These are phyloP conservation scores for Antheraea mylitta DNA, from an alignment of 1,140 invertebrate species.

Conservation along the genomic window DNA sequence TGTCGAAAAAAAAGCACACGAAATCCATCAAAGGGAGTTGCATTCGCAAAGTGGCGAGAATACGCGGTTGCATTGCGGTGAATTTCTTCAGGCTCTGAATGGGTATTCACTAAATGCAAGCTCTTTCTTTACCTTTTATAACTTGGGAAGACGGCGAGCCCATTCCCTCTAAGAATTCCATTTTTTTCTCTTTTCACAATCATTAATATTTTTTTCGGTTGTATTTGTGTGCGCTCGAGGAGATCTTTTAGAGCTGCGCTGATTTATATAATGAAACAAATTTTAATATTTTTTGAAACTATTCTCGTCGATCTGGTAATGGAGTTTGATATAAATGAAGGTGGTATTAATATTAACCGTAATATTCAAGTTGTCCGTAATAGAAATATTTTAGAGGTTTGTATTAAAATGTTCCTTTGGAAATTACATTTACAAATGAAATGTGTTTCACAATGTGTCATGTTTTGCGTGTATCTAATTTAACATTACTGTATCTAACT, in stretches of 20 bases:
- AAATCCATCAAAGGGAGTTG: constrained; percentile 64
- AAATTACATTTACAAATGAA: too few species aligned
- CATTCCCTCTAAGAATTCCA: constrained; percentile 62
- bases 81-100: constrained; percentile 65
- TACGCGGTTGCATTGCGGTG: constrained; percentile 57
- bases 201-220: constrained; percentile 68
- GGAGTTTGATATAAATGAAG: background rate
- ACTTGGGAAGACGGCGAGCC: constrained; percentile 63
- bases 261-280: constrained; percentile 14
- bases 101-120: constrained; percentile 73
- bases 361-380: too few species aligned
- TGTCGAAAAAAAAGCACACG: constrained; percentile 69
- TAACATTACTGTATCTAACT: too few species aligned
- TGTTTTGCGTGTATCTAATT: too few species aligned
- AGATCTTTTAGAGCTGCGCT: constrained; percentile 7
- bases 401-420: too few species aligned
- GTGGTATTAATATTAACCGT: too few species aligned
- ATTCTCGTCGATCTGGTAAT: background rate
- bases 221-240: constrained; percentile 27
- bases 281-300: constrained; percentile 3
- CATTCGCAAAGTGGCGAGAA: constrained; percentile 68
- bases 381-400: too few species aligned
- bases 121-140: constrained; percentile 69
- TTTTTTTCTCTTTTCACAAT: constrained; percentile 53
- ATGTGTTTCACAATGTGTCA: too few species aligned